Base-by-base conservation (phyloP, 1,140 invertebrate species). In the Drosophila takahashii region DNA sequence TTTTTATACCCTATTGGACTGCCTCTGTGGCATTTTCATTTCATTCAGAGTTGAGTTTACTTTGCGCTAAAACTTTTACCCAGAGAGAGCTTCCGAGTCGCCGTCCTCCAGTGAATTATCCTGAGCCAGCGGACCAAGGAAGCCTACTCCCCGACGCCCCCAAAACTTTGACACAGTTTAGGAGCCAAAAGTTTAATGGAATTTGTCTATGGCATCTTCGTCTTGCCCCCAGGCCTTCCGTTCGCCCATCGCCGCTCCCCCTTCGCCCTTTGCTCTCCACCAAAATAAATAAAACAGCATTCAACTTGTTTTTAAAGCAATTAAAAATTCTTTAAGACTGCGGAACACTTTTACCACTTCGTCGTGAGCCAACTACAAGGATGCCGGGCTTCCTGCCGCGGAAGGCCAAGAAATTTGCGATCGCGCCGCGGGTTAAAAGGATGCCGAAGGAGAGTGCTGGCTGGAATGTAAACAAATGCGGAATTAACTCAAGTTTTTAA, bases 231-330 rank as follows among this genome's bases (percentile, higher is more conserved):
- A 53, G 41, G 42, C 36, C 37, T 47, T 34, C 67, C 50, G 48
- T 22, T 29, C 45, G n/a, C 37, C 15, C 34, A 18, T 16, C 32
- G 26, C 10, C 7, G 11, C n/a, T n/a, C 45, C 10, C 32, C n/a
- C 57, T 29, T 42, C 22, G 41, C 32, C 16, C n/a, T 47, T 37
- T 48, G 36, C 26, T 22, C 26, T 22, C 61, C 81, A 53, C 71
- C 71, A 89, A 83, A 80, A 87, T 89, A 87, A 87, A 89, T 87
- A 87, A 84, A 89, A 89, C 80, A 84, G 84, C 79, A 87, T 87
- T 87, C 80, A 89, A 80, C 84, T 87, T 89, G 79, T 87, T 87
- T 87, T 87, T 87, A 79, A 87, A 87, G 84, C 84, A 87, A 87
- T 87, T 87, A 87, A 87, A 87, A 89, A 84, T 89, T 89, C 85